Evolutionary conservation across 2,888 invertebrate genomes (phyloP), one percentile per base, ranked within the genome.

Genomic region (Marronus borbonicus): DNA sequence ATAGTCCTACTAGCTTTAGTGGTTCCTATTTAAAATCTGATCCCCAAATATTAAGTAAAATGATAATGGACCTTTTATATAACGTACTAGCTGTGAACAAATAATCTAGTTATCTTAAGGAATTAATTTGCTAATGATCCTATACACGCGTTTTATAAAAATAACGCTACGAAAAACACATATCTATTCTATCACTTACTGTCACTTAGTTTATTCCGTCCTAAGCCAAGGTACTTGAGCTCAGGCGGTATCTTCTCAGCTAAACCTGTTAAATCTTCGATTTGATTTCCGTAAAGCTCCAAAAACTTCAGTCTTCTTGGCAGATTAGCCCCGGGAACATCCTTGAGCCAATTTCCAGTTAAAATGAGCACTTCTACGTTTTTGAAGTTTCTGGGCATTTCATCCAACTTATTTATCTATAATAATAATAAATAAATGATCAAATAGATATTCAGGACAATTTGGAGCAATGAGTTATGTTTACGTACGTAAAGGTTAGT

Each of bases 161-260:
- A 1, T 44, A 44, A 44, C 44, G 5, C 31, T 36, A 36, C 5
- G 5, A 36, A 44, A 8, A 8, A 44, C 55, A 7, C 14, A 55
- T 12, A 55, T 55, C 55, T n/a, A 20, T 3, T 17, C 4, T 17
- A 55, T 4, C 20, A 84, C 86, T 84, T 84, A 88, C 88, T 83
- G 78, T 87, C 83, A 7, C 83, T 83, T 62, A 89, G 76, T 58
- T 89, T 85, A 84, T 92, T 92, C 80, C 89, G 88, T 1, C 89
- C 88, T 28, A 92, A 86, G 55, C 92, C 92, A 69, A 92, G 85
- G 82, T 91, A 90, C 3, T 89, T 79, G 66, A 92, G 83, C 64
- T 86, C 84, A 65, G 80, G 77, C 0, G 92, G 91, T 1, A 81
- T 80, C 87, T 86, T 79, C 79, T 72, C 85, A 1, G 84, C 85